Conservation (phyloP, 2,888 invertebrate species). For the Nysson spinosus region DNA sequence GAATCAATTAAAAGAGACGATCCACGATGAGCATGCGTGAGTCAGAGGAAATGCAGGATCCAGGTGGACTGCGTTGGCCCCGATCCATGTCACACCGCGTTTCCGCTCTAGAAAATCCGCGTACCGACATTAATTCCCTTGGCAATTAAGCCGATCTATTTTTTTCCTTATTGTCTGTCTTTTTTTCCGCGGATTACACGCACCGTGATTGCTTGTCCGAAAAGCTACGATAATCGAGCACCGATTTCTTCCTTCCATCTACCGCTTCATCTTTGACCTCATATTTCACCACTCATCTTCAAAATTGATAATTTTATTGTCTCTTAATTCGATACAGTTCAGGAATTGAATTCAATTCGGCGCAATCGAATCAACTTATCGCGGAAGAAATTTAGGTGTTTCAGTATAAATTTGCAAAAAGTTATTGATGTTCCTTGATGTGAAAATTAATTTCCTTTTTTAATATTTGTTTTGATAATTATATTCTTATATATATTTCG, state of each 20-base stretch:
- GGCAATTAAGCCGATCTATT: slow-evolving; percentile 65
- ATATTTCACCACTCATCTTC: too few relatives aligned
- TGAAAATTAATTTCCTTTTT: too few relatives aligned
- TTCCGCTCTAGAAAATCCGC: slow-evolving; percentile 73
- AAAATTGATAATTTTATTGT: too few relatives aligned
- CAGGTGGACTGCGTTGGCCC: slow-evolving; percentile 34
- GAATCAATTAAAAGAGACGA: slow-evolving; percentile 28
- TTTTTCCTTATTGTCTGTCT: slow-evolving; percentile 21
- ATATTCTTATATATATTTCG: too few relatives aligned
- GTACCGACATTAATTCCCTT: slow-evolving; percentile 58
- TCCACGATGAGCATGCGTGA: slow-evolving; percentile 24
- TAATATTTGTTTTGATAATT: too few relatives aligned
- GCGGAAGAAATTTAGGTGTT: too few relatives aligned
- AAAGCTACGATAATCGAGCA: neutral
- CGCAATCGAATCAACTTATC: too few relatives aligned
- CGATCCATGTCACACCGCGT: slow-evolving; percentile 63
- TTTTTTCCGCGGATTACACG: neutral
- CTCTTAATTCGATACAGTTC: too few relatives aligned
- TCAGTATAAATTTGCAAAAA: too few relatives aligned
- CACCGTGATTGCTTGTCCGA: neutral
- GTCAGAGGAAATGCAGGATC: slow-evolving; percentile 31
- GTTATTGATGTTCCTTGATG: too few relatives aligned
- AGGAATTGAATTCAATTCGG: too few relatives aligned
- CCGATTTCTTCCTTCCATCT: neutral
- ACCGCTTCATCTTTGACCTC: too few relatives aligned